phyloP scores from a whole-genome alignment of 2,888 invertebrate genomes.

The Lochmaea crataegi region DNA sequence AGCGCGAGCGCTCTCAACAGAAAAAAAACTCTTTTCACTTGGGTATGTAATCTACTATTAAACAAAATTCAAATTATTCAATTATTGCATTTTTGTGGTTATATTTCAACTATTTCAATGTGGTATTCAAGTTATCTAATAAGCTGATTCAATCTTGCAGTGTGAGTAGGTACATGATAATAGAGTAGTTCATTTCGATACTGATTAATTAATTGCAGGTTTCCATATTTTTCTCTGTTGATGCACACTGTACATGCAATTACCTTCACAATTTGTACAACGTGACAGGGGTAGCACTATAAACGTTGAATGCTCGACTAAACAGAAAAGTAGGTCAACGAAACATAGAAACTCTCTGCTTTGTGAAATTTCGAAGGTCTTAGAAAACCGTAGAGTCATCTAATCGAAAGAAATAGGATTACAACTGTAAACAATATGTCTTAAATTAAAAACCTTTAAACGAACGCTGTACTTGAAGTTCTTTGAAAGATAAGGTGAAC shows the following conservation, averaged over 20 bases:
- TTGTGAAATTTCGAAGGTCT: slow-evolving; percentile 14
- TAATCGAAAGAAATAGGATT: slow-evolving; percentile 27
- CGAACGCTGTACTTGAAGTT: slow-evolving; percentile 11
- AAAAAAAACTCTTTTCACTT: too few relatives aligned
- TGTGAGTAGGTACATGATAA: neutral
- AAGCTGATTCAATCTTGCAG: too few relatives aligned
- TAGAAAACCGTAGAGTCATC: slow-evolving; percentile 8
- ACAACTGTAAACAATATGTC: slow-evolving; percentile 20
- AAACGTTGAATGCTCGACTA: neutral
- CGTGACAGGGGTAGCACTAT: neutral
- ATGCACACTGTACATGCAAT: neutral
- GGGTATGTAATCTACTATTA: too few relatives aligned
- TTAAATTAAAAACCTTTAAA: slow-evolving; percentile 14
- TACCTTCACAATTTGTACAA: neutral
- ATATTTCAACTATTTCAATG: too few relatives aligned
- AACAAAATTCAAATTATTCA: too few relatives aligned
- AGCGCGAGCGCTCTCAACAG: too few relatives aligned
- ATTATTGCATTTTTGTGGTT: too few relatives aligned
- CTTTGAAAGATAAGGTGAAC: neutral
- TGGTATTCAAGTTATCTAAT: too few relatives aligned
- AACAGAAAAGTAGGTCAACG: slow-evolving; percentile 10
- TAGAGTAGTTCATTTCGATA: neutral
- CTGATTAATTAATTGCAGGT: neutral
- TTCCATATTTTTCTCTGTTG: neutral
- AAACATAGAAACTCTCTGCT: slow-evolving; percentile 1